Percentiles rank a stretch among this genome's conserved stretches.
These are phyloP conservation scores for Galago senegalensis DNA, from an alignment of 2,797 vertebrate genomes.

Conservation along the genomic window DNA sequence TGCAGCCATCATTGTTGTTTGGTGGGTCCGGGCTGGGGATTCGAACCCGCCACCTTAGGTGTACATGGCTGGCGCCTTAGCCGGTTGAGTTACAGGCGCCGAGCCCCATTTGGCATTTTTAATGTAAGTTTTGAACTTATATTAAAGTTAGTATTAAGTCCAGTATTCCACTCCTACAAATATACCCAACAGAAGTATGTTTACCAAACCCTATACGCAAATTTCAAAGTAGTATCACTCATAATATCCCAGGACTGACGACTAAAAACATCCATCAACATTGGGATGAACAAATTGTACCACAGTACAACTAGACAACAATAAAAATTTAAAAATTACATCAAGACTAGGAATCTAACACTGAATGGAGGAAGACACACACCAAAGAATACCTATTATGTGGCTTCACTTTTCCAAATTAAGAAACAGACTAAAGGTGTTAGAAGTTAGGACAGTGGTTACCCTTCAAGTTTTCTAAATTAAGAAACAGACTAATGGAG, in stretches of 20 bases:
- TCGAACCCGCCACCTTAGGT: too few species aligned
- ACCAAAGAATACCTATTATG: not conserved
- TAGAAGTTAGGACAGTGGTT: not conserved
- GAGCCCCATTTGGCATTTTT: not conserved
- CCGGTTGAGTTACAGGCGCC: too few species aligned
- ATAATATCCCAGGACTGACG: not conserved
- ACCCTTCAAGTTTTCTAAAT: not conserved
- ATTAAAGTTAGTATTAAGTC: not conserved
- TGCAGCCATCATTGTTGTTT: too few species aligned
- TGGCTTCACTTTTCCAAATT: not conserved
- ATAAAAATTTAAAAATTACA: slow-evolving; percentile 14
- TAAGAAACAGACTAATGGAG: too few species aligned
- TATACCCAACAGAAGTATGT: not conserved
- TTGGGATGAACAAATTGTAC: not conserved
- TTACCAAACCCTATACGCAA: not conserved
- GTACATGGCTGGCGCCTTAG: too few species aligned
- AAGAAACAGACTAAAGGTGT: not conserved
- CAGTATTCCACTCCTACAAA: not conserved
- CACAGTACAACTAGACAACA: not conserved
- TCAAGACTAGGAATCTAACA: not conserved
- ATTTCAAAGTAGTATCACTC: slow-evolving; percentile 47
- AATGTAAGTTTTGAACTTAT: not conserved
- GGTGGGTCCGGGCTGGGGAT: too few species aligned
- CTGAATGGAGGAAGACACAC: not conserved
- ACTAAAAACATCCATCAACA: not conserved